phyloP scores from a whole-genome alignment of 2,888 invertebrate species.

The Mimas tiliae region DNA sequence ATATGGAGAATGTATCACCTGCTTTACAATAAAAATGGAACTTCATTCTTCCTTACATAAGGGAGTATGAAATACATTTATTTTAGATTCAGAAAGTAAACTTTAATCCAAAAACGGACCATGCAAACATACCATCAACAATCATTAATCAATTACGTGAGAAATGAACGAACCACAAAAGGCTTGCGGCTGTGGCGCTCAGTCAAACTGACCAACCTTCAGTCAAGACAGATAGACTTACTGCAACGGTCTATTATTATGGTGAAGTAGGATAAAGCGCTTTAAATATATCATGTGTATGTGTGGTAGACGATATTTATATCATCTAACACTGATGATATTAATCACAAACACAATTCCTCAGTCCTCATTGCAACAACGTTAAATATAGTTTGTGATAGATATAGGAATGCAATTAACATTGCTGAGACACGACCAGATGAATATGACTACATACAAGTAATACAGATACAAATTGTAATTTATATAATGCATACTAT shows the following conservation, averaged over 20 bases:
- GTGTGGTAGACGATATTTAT: no score
- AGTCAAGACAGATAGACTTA: background rate
- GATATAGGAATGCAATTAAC: background rate
- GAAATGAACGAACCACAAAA: slow-evolving; percentile 17
- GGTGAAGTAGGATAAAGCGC: background rate
- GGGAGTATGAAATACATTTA: background rate
- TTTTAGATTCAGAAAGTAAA: background rate
- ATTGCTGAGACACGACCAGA: background rate
- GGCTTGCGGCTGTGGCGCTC: slow-evolving; percentile 4
- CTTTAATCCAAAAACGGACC: background rate
- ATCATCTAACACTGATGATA: no score
- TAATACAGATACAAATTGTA: background rate
- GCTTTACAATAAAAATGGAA: background rate
- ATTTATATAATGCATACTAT: background rate
- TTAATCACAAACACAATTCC: background rate
- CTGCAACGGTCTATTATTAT: background rate
- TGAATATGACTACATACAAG: background rate
- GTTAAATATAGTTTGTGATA: background rate
- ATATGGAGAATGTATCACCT: background rate
- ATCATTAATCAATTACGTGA: slow-evolving; percentile 24
- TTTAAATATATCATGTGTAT: no score
- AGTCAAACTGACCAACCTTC: background rate
- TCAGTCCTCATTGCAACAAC: background rate
- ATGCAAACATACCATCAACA: slow-evolving; percentile 13
- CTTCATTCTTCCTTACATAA: background rate